Percentiles rank a stretch among this genome's conserved stretches.
Evolutionary conservation across 2,797 vertebrate species (phyloP).

Genomic region (Aldrovandia affinis): DNA sequence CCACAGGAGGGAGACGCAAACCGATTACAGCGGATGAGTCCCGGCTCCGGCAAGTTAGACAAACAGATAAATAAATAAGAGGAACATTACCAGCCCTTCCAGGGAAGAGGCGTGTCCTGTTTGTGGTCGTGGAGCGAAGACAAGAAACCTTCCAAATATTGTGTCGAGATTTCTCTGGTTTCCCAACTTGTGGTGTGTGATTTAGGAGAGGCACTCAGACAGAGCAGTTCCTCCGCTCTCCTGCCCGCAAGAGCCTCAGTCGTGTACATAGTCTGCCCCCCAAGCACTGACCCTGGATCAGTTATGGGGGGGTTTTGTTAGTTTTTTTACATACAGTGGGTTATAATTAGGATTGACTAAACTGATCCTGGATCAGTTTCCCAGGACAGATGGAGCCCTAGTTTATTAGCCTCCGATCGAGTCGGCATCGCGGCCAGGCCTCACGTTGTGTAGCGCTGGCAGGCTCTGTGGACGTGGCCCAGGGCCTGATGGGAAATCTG

Average conservation of each 20-base stretch:
- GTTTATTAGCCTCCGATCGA: too few species aligned
- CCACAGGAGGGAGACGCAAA: background rate
- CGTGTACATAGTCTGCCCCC: background rate
- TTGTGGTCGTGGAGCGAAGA: background rate
- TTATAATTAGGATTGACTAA: background rate
- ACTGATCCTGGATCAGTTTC: background rate
- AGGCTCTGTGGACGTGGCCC: too few species aligned
- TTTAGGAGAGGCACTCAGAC: background rate
- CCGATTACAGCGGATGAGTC: background rate
- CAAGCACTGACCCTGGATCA: background rate
- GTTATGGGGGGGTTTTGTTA: background rate
- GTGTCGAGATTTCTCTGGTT: background rate
- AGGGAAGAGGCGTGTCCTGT: background rate
- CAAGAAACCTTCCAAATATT: background rate
- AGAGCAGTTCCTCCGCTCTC: background rate
- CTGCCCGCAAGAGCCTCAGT: background rate
- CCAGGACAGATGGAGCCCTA: too few species aligned
- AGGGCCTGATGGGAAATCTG: too few species aligned
- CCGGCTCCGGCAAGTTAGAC: background rate
- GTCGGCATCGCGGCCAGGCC: too few species aligned
- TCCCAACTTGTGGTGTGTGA: background rate
- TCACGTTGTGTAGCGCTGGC: too few species aligned
- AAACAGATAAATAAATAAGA: background rate
- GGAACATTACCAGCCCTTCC: background rate
- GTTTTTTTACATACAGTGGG: background rate